Percentiles rank a stretch among this genome's conserved stretches.
Conservation (phyloP, 2,113 vertebrate species). For the Ciconia maguari region DNA sequence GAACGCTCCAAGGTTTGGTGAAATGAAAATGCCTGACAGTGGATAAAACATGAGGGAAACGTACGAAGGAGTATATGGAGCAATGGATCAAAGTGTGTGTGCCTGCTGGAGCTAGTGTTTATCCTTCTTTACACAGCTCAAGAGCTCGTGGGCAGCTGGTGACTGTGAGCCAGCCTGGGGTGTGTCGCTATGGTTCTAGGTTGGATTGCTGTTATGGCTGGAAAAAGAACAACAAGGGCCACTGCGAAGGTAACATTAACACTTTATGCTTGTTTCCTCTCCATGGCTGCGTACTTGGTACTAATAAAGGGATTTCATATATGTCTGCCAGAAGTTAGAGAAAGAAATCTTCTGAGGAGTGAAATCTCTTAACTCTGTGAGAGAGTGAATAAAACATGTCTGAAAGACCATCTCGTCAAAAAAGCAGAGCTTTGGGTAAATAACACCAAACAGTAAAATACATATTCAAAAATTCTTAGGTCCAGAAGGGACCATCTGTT, state of each 20-base stretch:
- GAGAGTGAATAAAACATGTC: background rate
- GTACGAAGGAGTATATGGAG: background rate
- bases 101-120: background rate
- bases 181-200: slow-evolving; percentile 87
- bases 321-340: background rate
- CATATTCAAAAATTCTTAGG: background rate
- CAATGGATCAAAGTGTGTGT: background rate
- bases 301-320: background rate
- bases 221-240: slow-evolving; percentile 86
- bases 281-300: background rate
- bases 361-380: background rate
- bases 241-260: slow-evolving; percentile 86
- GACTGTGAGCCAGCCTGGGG: slow-evolving; percentile 75
- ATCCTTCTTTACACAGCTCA: slow-evolving; percentile 45
- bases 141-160: slow-evolving; percentile 73
- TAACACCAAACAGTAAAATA: background rate
- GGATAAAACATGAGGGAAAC: background rate
- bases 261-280: background rate
- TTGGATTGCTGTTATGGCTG: slow-evolving; percentile 95
- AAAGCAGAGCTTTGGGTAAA: background rate
- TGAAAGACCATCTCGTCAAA: background rate
- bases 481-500: background rate
- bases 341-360: background rate
- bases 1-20: background rate
- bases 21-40: background rate